Percentiles rank a stretch among this genome's conserved stretches.
Conservation (phyloP, 2,797 vertebrate genomes). For the Gastrophryne carolinensis region DNA sequence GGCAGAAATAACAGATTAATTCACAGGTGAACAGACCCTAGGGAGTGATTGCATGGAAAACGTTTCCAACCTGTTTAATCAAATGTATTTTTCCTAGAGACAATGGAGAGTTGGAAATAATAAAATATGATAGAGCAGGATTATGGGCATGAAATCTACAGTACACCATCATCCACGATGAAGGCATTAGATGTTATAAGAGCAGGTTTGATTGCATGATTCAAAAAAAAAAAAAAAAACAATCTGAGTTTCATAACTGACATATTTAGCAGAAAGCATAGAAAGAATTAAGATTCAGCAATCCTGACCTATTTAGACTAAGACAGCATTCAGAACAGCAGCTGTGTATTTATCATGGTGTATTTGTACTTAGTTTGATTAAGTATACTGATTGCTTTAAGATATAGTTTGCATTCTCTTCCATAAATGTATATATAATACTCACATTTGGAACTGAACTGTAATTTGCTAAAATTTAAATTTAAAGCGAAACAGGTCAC, state of each 20-base stretch:
- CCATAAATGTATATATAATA: constrained; percentile 50
- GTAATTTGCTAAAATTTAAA: constrained; percentile 10
- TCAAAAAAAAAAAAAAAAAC: constrained; percentile 49
- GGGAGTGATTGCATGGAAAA: constrained; percentile 1
- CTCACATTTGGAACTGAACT: background rate
- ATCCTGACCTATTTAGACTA: constrained; percentile 52
- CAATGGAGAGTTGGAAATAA: constrained; percentile 31
- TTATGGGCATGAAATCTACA: constrained; percentile 31
- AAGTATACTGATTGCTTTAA: constrained; percentile 46
- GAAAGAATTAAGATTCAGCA: constrained; percentile 52
- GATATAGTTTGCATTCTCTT: constrained; percentile 45
- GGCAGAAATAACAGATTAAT: constrained; percentile 24
- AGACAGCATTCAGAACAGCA: constrained; percentile 50
- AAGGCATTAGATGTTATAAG: constrained; percentile 49
- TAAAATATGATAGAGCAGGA: constrained; percentile 42
- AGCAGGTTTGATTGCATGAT: constrained; percentile 50
- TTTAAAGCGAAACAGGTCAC: constrained; percentile 29
- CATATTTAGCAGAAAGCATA: constrained; percentile 51
- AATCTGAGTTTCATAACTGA: constrained; percentile 54
- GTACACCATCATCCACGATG: constrained; percentile 39
- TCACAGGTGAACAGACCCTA: constrained; percentile 29
- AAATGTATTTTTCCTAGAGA: constrained; percentile 11
- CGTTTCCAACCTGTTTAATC: constrained; percentile 22
- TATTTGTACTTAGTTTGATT: constrained; percentile 51
- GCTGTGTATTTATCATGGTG: constrained; percentile 52